Evolutionary conservation across 2,113 vertebrate genomes (phyloP).

Genomic region (Nothobranchius kuhntae): DNA sequence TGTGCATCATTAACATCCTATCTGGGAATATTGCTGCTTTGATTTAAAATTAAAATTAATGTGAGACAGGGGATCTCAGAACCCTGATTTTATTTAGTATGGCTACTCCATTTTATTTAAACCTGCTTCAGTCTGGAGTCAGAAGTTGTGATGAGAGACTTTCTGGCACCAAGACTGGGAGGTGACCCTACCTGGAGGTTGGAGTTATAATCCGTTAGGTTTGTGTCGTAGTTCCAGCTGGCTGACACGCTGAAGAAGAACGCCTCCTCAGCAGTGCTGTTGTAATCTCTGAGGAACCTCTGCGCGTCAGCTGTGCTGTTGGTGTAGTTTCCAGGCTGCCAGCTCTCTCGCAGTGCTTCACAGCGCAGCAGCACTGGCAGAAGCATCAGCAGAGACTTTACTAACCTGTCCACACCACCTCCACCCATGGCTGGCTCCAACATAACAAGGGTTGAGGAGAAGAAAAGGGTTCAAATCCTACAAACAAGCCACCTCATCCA

Average conservation of each 20-base stretch:
- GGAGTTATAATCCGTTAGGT: too few species aligned
- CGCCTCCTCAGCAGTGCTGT: conserved; percentile 83
- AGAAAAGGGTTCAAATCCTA: neutral
- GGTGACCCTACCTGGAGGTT: too few species aligned
- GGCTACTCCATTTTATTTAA: too few species aligned
- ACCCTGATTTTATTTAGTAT: too few species aligned
- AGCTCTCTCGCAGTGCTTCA: conserved; percentile 53
- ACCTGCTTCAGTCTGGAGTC: too few species aligned
- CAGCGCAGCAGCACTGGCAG: conserved; percentile 62
- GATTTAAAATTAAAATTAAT: too few species aligned
- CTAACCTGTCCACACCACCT: conserved; percentile 51
- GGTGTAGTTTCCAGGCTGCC: conserved; percentile 65
- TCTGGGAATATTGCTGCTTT: too few species aligned
- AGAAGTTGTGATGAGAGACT: too few species aligned
- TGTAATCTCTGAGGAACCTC: conserved; percentile 79
- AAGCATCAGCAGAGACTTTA: conserved; percentile 59
- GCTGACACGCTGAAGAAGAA: conserved; percentile 81
- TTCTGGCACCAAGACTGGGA: too few species aligned
- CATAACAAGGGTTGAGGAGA: conserved; percentile 6
- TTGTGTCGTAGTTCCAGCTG: conserved; percentile 90
- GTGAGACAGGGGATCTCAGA: too few species aligned
- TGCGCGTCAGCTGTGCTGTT: neutral
- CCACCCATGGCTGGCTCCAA: conserved; percentile 34
- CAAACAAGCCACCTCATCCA: neutral
- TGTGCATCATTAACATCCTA: too few species aligned